Evolutionary conservation across 2,113 vertebrate species (phyloP).

Genomic region (Entomyzon cyanotis): DNA sequence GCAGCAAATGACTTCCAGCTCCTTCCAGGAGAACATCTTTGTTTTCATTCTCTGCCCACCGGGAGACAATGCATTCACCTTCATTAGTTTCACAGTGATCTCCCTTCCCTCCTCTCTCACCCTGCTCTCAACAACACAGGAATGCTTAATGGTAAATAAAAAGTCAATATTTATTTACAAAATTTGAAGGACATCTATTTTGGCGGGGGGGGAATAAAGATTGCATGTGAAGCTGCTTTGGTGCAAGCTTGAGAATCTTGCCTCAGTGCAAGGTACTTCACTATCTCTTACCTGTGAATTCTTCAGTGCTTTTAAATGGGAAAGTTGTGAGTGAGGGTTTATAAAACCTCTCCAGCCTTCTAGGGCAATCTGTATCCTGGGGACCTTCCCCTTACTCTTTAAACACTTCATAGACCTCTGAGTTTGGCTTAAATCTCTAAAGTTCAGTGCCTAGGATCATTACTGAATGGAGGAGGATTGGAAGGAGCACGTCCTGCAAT

Average conservation of each 20-base stretch:
- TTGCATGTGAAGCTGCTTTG: not conserved
- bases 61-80: not conserved
- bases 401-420: not conserved
- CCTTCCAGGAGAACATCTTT: not conserved
- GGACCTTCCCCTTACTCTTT: not conserved
- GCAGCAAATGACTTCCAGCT: not conserved
- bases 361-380: not conserved
- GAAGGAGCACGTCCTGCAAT: not conserved
- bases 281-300: not conserved
- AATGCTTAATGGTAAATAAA: not conserved
- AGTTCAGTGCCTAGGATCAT: not conserved
- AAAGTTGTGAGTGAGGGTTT: not conserved
- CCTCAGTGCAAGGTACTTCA: not conserved
- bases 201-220: fast-evolving
- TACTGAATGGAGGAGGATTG: not conserved
- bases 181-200: not conserved
- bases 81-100: not conserved
- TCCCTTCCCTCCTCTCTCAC: not conserved
- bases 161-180: not conserved
- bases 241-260: not conserved
- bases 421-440: not conserved
- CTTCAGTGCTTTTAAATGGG: not conserved
- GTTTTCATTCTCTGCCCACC: not conserved
- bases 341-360: not conserved
- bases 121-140: not conserved